Conservation (phyloP, 2,888 invertebrate genomes). For the Aleiodes leptofemur region DNA sequence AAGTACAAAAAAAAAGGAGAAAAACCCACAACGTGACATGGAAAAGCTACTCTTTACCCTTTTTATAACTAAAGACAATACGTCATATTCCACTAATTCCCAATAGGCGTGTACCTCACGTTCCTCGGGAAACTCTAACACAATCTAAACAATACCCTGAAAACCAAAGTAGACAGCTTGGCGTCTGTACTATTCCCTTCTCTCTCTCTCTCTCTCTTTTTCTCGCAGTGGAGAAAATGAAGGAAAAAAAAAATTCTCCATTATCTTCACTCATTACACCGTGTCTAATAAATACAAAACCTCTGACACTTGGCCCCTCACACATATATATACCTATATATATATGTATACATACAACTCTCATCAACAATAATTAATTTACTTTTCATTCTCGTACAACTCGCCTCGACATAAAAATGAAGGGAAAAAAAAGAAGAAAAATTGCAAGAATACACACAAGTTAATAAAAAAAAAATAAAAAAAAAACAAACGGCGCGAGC, state of each 20-base stretch:
- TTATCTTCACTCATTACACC: conserved; percentile 35
- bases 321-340: neutral
- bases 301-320: conserved; percentile 8
- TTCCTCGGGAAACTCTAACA: neutral
- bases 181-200: conserved; percentile 8
- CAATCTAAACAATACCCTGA: conserved; percentile 12
- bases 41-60: neutral
- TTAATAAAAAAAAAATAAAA: conserved; percentile 21
- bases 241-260: neutral
- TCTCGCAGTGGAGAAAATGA: neutral
- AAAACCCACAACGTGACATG: too few relatives aligned
- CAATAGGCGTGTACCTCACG: conserved; percentile 10
- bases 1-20: too few relatives aligned
- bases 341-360: neutral
- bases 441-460: conserved; percentile 7
- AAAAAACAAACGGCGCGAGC: conserved; percentile 55
- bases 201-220: too few relatives aligned
- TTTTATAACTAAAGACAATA: neutral
- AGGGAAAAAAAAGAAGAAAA: conserved; percentile 1
- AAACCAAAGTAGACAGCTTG: conserved; percentile 22
- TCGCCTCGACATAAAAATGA: conserved; percentile 20
- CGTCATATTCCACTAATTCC: conserved; percentile 10
- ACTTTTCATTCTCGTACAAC: conserved; percentile 39
- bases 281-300: conserved; percentile 43
- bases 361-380: conserved; percentile 47